Evolutionary conservation across 1,140 invertebrate genomes (phyloP), one percentile per base, ranked within the genome.

Genomic region (Chrysoperla carnea): DNA sequence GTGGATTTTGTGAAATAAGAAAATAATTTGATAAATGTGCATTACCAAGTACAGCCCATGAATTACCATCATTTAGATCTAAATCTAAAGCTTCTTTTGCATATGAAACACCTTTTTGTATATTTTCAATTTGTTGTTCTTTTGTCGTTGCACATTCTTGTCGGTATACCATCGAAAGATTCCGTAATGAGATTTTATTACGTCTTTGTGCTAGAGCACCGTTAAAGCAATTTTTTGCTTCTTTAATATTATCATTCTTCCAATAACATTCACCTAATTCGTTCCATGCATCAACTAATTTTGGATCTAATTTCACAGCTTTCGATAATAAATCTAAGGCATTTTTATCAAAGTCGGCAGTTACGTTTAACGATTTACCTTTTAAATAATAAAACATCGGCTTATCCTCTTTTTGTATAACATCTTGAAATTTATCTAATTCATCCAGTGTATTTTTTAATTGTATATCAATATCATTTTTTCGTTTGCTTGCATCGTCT

Each of bases 201-300:
- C 74, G 64, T 68, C 87, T 84, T 68, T 86, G 75, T 57, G 76
- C 76, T 29, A 90, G 61, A 48, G 84, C 84, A 48, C 80, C 79
- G 51, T 76, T 69, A 64, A 91, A 91, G 61, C 87, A 91, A 53
- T 82, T 85, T 54, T 80, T 82, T 2, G 87, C 84, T 49, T 83
- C 77, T 50, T 74, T 66, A 17, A 88, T 65, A 56, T 89, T 81
- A 52, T 79, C 73, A 59, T 84, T 84, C 59, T 90, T 90, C 78
- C 84, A 90, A 60, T 86, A 88, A 59, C 81, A 86, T 60, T 89
- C 84, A 6, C 87, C 88, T 8, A 93, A 65, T 56, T 89, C 79
- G 57, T 90, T 90, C 87, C 87, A 92, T 6, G 85, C 86, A 44
- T 84, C 78, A 1, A 83, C 70, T 42, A 81, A 63, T 48, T 78